These are phyloP conservation scores for Merluccius polli DNA, from an alignment of 2,797 vertebrate genomes.

Conservation along the genomic window DNA sequence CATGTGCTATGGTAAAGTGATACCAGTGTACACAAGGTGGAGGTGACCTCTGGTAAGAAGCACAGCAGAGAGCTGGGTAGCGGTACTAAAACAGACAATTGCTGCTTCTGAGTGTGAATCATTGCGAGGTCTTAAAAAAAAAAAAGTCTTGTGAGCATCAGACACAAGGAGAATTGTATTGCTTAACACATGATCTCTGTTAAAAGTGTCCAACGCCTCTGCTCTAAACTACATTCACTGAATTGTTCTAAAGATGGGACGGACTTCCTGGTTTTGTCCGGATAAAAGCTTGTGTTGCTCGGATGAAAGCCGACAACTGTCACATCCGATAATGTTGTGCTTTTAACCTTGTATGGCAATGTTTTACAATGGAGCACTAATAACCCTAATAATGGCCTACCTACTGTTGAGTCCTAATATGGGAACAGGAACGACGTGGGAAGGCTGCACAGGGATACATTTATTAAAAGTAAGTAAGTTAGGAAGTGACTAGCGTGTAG, in stretches of 20 bases:
- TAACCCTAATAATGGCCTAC: neutral
- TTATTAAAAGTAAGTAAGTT: neutral
- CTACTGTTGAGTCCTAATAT: conserved; percentile 21
- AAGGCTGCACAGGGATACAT: neutral
- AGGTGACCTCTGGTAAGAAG: neutral
- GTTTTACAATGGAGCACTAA: conserved; percentile 19
- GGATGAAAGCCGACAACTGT: neutral
- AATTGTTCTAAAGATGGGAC: neutral
- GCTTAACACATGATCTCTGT: neutral
- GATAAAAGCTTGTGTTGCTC: neutral
- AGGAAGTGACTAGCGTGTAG: too few relatives aligned
- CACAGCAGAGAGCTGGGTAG: neutral
- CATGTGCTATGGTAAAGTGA: neutral
- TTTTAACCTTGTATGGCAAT: conserved; percentile 17
- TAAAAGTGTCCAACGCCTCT: neutral
- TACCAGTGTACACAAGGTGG: neutral
- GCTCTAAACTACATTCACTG: neutral
- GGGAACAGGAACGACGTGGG: conserved; percentile 19
- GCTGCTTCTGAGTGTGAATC: neutral
- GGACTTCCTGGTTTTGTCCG: conserved; percentile 8
- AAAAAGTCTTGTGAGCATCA: neutral
- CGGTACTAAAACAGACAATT: neutral
- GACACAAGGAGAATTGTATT: neutral
- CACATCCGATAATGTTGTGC: neutral
- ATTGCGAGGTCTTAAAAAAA: too few relatives aligned